Evolutionary conservation across 2,888 invertebrate species (phyloP).

Genomic region (Rugalucina vietnamica): DNA sequence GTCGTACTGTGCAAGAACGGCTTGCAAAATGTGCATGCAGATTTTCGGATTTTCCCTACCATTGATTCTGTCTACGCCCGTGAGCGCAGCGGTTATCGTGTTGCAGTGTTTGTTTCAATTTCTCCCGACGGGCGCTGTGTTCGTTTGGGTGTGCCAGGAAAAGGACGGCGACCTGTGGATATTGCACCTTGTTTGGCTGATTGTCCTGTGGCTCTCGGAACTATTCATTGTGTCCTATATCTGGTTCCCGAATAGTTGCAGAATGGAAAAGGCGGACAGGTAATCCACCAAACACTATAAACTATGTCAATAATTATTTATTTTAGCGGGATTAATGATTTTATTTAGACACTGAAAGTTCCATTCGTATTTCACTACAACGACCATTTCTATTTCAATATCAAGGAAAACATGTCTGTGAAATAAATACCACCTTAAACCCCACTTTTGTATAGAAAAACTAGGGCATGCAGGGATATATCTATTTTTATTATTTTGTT

Average conservation of each 20-base stretch:
- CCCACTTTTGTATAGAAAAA: too few relatives aligned
- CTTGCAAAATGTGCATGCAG: constrained; percentile 85
- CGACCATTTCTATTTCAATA: background rate
- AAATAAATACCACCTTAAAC: too few relatives aligned
- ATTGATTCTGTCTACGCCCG: constrained; percentile 83
- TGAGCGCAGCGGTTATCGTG: constrained; percentile 72
- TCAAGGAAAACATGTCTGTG: too few relatives aligned
- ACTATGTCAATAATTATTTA: too few relatives aligned
- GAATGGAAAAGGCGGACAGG: constrained; percentile 79
- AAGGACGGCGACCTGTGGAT: constrained; percentile 61
- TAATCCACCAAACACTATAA: constrained; percentile 41
- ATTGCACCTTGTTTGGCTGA: constrained; percentile 66
- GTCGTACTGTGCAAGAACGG: constrained; percentile 85
- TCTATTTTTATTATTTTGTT: too few relatives aligned
- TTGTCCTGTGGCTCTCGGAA: constrained; percentile 77
- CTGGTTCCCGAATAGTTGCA: constrained; percentile 77
- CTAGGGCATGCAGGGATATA: too few relatives aligned
- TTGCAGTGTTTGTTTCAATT: constrained; percentile 66
- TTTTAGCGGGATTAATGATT: too few relatives aligned
- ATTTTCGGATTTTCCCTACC: constrained; percentile 84
- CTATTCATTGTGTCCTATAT: constrained; percentile 78
- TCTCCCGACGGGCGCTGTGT: constrained; percentile 61
- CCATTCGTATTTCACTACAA: too few relatives aligned
- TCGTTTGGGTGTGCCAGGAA: constrained; percentile 71
- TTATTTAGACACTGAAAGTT: too few relatives aligned